Conservation (phyloP, 2,888 invertebrate genomes). For the Eilema griseolum region DNA sequence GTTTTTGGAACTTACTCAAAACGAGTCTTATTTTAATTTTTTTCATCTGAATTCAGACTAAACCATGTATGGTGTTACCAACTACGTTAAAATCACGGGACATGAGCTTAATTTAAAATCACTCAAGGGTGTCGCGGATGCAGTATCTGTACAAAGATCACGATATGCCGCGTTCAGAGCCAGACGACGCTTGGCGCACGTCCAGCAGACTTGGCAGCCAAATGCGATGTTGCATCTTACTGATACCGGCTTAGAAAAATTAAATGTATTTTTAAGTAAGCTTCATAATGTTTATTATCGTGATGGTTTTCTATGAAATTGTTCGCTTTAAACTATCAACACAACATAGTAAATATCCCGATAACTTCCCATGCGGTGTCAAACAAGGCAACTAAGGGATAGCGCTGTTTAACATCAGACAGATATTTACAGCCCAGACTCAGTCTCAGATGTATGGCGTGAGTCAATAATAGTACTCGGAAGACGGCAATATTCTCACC, state of each 20-base stretch:
- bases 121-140: slow-evolving; percentile 66
- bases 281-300: not conserved
- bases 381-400: too few relatives aligned
- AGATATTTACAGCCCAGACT: too few relatives aligned
- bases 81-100: not conserved
- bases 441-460: too few relatives aligned
- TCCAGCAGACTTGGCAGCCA: slow-evolving; percentile 66
- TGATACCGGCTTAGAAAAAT: slow-evolving; percentile 53
- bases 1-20: not conserved
- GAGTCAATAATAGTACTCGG: too few relatives aligned
- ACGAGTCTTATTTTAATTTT: not conserved
- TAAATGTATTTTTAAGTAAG: slow-evolving; percentile 36
- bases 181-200: slow-evolving; percentile 61
- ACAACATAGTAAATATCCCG: too few relatives aligned
- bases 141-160: slow-evolving; percentile 61
- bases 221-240: slow-evolving; percentile 56
- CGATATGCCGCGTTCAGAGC: slow-evolving; percentile 67
- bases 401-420: too few relatives aligned
- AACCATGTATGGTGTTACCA: not conserved
- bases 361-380: too few relatives aligned
- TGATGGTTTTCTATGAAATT: not conserved
- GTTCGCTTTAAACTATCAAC: too few relatives aligned
- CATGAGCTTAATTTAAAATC: slow-evolving; percentile 70
- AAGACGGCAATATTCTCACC: too few relatives aligned
- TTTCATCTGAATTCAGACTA: not conserved